phyloP scores from a whole-genome alignment of 2,888 invertebrate genomes.

The Drosophila hawaiiensis region DNA sequence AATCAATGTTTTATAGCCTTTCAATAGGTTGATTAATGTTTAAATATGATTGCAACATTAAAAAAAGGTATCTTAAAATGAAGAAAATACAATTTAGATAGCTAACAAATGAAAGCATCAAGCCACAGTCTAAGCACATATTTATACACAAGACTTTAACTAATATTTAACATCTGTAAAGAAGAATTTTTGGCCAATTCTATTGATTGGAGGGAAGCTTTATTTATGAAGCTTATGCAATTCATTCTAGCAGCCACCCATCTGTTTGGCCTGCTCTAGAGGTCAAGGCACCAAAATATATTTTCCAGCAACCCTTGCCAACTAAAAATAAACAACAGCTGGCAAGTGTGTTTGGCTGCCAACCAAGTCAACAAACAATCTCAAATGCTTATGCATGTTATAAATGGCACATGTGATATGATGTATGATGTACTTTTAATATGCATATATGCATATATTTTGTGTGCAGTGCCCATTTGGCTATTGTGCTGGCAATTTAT shows the following conservation, averaged over 20 bases:
- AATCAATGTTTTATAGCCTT: too few species aligned
- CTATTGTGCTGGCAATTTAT: slow-evolving; percentile 59
- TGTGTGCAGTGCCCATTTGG: slow-evolving; percentile 52
- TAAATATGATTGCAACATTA: too few species aligned
- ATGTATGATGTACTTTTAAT: slow-evolving; percentile 26
- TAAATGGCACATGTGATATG: slow-evolving; percentile 24
- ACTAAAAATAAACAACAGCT: slow-evolving; percentile 22
- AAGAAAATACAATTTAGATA: neutral
- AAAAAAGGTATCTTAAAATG: neutral
- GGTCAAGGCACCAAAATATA: slow-evolving; percentile 12
- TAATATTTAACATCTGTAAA: neutral
- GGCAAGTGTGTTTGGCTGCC: slow-evolving; percentile 24
- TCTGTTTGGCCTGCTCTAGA: neutral
- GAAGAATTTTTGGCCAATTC: neutral
- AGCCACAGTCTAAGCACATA: neutral
- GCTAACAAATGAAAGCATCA: neutral
- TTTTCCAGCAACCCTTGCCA: slow-evolving; percentile 24
- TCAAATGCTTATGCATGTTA: slow-evolving; percentile 5
- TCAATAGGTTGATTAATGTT: too few species aligned
- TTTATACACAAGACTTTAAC: neutral
- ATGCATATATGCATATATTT: slow-evolving; percentile 14
- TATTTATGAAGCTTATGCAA: neutral
- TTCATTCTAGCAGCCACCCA: neutral
- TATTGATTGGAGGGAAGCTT: neutral
- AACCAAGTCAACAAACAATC: slow-evolving; percentile 21